Base-by-base conservation (phyloP, 2,113 vertebrate genomes). In the Rhadina sibilatrix region DNA sequence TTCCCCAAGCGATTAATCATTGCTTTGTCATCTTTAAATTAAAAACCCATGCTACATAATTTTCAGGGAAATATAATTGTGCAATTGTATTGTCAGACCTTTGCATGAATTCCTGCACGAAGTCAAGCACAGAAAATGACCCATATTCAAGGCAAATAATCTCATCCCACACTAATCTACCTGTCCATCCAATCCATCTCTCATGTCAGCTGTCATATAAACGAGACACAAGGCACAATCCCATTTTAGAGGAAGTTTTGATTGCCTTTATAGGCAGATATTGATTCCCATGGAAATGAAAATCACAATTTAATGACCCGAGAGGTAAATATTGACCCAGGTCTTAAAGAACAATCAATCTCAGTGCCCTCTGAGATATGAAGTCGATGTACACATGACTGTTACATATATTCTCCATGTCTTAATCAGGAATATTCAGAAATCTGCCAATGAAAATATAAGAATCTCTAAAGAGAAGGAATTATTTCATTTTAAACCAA, bases 271-370 rank as follows among this genome's bases (percentile, higher is more conserved):
- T 96, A 95, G 93, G 56, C 77, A 96, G 59, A 65, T 95, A 96
- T 94, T 3, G 75, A 95, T 81, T 90, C 50, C 42, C 40, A 94
- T 38, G 80, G 84, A 94, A 96, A 94, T 82, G 70, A 96, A 97
- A 92, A 93, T 94, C 90, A 87, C 27, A 1, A 72, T 96, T 96
- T 96, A 97, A 97, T 96, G 94, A 95, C 66, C 91, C n/a, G 40
- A 80, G 94, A 97, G 76, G 69, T 83, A 97, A 97, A 97, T 97
- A 97, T 97, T 97, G 96, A 97, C 89, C 79, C 53, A 74, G 30
- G 88, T 70, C 69, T 94, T 94, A 94, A 87, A 94, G 84, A 90
- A 89, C 77, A 96, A 97, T 97, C 94, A 89, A 90, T 97, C 77
- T 70, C 57, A 27, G 50, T 81, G 59, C 85, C 92, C 72, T 87